Evolutionary conservation across 2,113 vertebrate species (phyloP).

Genomic region (Grantiella picta): DNA sequence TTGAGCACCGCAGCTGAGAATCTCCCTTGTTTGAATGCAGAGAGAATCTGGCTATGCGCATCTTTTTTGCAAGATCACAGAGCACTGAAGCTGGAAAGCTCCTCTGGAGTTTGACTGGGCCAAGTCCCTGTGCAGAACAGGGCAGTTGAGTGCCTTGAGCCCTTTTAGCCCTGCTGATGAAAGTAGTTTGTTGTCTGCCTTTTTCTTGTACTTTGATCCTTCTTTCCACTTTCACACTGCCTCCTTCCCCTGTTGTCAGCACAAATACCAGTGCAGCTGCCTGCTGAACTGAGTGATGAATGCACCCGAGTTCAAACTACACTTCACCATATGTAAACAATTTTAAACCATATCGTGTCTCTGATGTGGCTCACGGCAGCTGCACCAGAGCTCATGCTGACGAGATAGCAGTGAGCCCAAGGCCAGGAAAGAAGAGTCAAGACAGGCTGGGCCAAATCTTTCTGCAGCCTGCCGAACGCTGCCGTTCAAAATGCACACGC

Average conservation of each 20-base stretch:
- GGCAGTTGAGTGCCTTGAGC: background rate
- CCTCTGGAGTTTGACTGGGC: background rate
- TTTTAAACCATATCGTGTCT: background rate
- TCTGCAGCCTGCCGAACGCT: background rate
- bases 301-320: background rate
- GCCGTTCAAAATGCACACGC: background rate
- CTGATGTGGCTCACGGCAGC: background rate
- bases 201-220: background rate
- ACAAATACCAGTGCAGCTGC: background rate
- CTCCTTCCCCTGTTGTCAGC: background rate
- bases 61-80: background rate
- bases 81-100: background rate
- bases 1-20: background rate
- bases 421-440: background rate
- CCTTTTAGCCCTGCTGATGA: background rate
- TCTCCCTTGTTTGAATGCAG: background rate
- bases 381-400: background rate
- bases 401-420: background rate
- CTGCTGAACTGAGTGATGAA: background rate
- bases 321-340: background rate
- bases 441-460: background rate
- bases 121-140: background rate
- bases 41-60: rapidly evolving
- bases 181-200: background rate
- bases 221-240: background rate